Conservation (phyloP, 2,888 invertebrate genomes). For the Archips xylosteana region DNA sequence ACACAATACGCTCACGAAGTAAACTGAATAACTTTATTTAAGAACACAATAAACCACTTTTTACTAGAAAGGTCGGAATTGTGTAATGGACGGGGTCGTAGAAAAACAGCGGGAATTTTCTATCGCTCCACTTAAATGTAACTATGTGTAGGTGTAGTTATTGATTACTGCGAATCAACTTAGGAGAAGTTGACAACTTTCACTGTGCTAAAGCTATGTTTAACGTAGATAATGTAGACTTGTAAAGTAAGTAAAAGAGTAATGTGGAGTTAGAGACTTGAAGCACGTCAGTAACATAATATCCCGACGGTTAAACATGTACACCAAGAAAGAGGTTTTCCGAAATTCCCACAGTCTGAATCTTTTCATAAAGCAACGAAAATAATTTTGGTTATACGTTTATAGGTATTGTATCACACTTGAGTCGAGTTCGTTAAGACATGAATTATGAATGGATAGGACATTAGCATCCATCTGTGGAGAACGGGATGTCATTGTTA, state of each 20-base stretch:
- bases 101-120: conserved; percentile 56
- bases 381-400: too few species aligned
- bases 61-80: conserved; percentile 74
- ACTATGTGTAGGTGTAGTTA: conserved; percentile 41
- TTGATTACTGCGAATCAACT: conserved; percentile 23
- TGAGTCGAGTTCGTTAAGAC: conserved; percentile 75
- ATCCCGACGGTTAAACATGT: too few species aligned
- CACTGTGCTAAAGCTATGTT: too few species aligned
- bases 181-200: background rate
- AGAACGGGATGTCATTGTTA: conserved; percentile 76
- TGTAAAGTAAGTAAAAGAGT: too few species aligned
- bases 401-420: conserved; percentile 47
- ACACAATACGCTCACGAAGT: conserved; percentile 73
- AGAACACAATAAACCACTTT: conserved; percentile 84
- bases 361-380: too few species aligned
- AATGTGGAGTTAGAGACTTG: too few species aligned
- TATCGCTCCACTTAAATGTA: conserved; percentile 13
- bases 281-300: too few species aligned
- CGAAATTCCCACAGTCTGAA: too few species aligned
- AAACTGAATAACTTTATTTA: conserved; percentile 84
- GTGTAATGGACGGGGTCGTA: conserved; percentile 64
- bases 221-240: too few species aligned
- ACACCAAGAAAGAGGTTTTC: too few species aligned
- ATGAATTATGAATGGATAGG: conserved; percentile 81
- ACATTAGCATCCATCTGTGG: conserved; percentile 81